A percentile compares a stretch with the other conserved stretches of the same genome.
phyloP scores from a whole-genome alignment of 1,140 invertebrate species.

The Diachasma alloeum region DNA sequence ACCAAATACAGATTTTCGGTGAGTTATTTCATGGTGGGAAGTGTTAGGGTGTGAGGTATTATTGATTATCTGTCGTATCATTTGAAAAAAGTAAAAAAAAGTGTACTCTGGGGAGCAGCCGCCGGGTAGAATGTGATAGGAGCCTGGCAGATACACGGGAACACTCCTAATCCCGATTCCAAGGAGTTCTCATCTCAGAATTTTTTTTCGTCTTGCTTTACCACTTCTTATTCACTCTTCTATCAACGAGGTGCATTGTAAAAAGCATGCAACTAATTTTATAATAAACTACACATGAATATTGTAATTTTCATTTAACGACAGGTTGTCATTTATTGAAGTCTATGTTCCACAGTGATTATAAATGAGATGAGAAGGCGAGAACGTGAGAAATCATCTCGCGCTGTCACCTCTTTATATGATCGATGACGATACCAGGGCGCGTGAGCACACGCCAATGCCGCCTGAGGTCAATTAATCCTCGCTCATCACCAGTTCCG shows the following conservation, averaged over 20 bases:
- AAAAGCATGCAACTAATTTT: background rate
- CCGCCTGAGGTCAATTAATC: slow-evolving; percentile 28
- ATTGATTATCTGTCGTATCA: slow-evolving; percentile 63
- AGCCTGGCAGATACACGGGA: slow-evolving; percentile 58
- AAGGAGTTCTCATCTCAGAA: slow-evolving; percentile 6
- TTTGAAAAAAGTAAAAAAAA: slow-evolving; percentile 63
- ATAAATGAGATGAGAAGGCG: background rate
- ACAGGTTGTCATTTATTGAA: background rate
- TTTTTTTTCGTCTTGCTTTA: background rate
- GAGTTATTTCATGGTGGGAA: background rate
- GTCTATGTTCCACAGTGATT: background rate
- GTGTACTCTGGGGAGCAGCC: slow-evolving; percentile 52
- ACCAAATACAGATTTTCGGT: background rate
- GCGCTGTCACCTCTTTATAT: slow-evolving; percentile 18
- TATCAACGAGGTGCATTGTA: background rate
- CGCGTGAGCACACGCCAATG: background rate
- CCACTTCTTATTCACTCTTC: background rate
- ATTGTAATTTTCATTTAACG: background rate
- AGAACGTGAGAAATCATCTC: slow-evolving; percentile 27
- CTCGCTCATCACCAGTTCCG: slow-evolving; percentile 28
- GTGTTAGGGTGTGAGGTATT: slow-evolving; percentile 8
- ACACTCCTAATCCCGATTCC: slow-evolving; percentile 58
- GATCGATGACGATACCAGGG: slow-evolving; percentile 24
- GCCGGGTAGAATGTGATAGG: slow-evolving; percentile 45
- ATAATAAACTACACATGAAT: background rate